Base-by-base conservation (phyloP, 23 tunicate genomes). In the Aplidium turbinatum region DNA sequence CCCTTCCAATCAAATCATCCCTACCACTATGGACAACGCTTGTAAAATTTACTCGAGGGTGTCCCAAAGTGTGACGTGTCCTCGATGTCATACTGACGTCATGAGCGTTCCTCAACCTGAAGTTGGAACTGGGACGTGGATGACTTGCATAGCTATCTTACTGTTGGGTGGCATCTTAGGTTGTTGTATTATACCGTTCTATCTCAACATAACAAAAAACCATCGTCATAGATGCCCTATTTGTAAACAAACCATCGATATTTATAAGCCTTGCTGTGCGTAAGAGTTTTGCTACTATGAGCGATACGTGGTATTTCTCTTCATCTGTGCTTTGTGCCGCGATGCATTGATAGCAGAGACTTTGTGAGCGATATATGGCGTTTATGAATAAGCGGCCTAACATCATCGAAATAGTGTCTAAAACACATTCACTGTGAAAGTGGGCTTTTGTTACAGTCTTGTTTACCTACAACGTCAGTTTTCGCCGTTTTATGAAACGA, bases 201-300 rank as follows among this genome's bases (percentile, higher is more conserved):
- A 36, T 16, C 18, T 2, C 4, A n/a, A 65, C 36, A 7, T 6
- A 35, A 35, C 31, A 5, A 16, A 36, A 35, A 23, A 65, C 24
- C 31, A 65, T 36, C 72, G 72, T 11, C 72, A 65, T 38, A 38
- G 4, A 3, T 65, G 72, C 26, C 72, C 72, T 3, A 3, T 9
- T 3, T 65, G 72, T 50, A 27, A 35, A 3, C 36, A 65, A 21
- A 65, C 72, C 18, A 35, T 65, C 16, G 7, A 65, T 50, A 21
- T 65, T 5, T 16, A 60, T 20, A 60, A 60, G 68, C 68, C 68
- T n/a, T n/a, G n/a, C n/a, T n/a, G n/a, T n/a, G n/a, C n/a, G n/a
- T n/a, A n/a, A n/a, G n/a, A n/a, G n/a, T n/a, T n/a, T n/a, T n/a
- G n/a, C n/a, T n/a, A n/a, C n/a, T n/a, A n/a, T n/a, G n/a, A n/a